Percentiles rank a stretch among this genome's conserved stretches.
phyloP scores from a whole-genome alignment of 2,113 vertebrate genomes.

The Miniopterus natalensis region DNA sequence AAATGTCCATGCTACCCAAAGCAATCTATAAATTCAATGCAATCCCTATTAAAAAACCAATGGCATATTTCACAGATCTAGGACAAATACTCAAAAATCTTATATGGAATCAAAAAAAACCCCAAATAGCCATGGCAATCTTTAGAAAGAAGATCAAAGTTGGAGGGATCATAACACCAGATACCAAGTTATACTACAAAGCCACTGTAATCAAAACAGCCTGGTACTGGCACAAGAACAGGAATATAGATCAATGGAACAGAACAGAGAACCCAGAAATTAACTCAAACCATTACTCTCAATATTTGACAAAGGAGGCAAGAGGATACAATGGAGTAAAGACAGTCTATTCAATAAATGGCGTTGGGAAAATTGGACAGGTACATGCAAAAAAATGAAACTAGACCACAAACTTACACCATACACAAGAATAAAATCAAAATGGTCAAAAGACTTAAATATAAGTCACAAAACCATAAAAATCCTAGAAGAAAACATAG shows the following conservation, averaged over 20 bases:
- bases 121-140: no score
- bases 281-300: no score
- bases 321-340: neutral
- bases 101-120: no score
- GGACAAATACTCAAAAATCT: no score
- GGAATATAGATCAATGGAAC: neutral
- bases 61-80: no score
- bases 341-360: neutral
- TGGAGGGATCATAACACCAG: neutral
- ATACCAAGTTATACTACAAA: neutral
- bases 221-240: neutral
- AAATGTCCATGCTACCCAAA: no score
- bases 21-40: no score
- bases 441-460: neutral
- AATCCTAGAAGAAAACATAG: neutral
- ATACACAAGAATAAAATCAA: neutral
- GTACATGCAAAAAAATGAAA: neutral
- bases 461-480: neutral
- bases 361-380: neutral
- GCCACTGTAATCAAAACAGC: neutral
- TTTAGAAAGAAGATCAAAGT: no score
- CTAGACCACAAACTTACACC: neutral
- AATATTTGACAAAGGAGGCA: neutral
- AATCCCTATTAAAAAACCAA: no score
- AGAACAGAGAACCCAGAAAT: neutral